phyloP scores from a whole-genome alignment of 2,888 invertebrate species.

The Seira ritae region DNA sequence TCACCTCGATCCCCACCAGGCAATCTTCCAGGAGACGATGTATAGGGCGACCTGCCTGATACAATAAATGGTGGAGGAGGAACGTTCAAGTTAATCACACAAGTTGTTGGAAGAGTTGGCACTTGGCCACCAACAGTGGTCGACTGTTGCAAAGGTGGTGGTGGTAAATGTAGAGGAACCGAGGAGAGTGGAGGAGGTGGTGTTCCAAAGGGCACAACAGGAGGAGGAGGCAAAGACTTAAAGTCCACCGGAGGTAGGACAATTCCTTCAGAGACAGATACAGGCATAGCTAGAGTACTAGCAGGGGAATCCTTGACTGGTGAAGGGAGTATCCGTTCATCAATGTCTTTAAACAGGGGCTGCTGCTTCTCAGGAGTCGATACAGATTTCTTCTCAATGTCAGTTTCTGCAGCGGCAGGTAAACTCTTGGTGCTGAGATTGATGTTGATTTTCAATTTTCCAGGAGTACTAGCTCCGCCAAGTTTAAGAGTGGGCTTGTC shows the following conservation, averaged over 20 bases:
- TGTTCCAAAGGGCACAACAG: constrained; percentile 17
- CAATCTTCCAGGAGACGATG: background rate
- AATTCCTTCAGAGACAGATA: constrained; percentile 6
- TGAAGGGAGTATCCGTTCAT: constrained; percentile 29
- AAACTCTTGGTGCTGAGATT: constrained; percentile 66
- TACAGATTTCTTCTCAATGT: background rate
- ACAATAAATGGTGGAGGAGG: constrained; percentile 39
- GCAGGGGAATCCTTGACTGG: constrained; percentile 23
- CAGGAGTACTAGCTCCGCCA: constrained; percentile 6
- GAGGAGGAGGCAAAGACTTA: constrained; percentile 50
- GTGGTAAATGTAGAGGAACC: constrained; percentile 58
- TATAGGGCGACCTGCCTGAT: background rate
- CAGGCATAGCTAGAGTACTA: background rate
- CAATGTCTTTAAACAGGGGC: constrained; percentile 32
- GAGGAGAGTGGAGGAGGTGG: constrained; percentile 29
- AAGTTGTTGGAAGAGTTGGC: constrained; percentile 31
- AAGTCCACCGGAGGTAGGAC: constrained; percentile 41
- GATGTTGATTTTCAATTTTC: constrained; percentile 71
- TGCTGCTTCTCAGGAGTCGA: background rate
- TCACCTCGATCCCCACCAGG: background rate
- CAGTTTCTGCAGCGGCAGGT: constrained; percentile 13
- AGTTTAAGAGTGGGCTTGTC: constrained; percentile 30
- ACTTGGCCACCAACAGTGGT: constrained; percentile 26
- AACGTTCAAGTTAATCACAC: constrained; percentile 68
- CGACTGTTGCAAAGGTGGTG: constrained; percentile 45